A percentile compares a stretch with the other conserved stretches of the same genome.
These are phyloP conservation scores for Sitta europaea DNA, from an alignment of 2,113 vertebrate species.

Conservation along the genomic window DNA sequence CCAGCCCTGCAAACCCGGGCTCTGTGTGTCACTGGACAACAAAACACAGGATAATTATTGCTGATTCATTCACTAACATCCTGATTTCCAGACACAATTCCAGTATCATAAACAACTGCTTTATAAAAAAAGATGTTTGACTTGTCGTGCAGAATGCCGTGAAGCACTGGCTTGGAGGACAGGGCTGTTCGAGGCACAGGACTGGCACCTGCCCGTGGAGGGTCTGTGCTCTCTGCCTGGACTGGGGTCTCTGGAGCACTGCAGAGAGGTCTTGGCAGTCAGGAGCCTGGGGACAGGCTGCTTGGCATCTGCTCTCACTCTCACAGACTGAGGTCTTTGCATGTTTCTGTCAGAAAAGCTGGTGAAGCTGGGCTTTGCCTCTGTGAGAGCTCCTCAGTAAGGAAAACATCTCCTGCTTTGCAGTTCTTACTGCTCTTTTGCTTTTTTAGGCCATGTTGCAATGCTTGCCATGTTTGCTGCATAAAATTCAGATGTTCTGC, in stretches of 20 bases:
- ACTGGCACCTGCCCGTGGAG: neutral
- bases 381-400: neutral
- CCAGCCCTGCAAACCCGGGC: neutral
- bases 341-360: neutral
- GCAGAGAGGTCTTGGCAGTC: neutral
- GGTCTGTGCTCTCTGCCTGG: neutral
- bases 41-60: neutral
- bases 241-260: too few species aligned
- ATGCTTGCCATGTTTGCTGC: neutral
- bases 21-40: accelerated
- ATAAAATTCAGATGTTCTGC: neutral
- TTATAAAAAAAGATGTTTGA: neutral
- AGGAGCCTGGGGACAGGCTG: neutral
- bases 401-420: neutral
- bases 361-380: neutral
- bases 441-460: neutral
- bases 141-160: neutral
- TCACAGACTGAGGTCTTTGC: neutral
- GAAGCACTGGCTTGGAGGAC: neutral
- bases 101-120: neutral
- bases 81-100: neutral
- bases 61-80: neutral
- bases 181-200: accelerated
- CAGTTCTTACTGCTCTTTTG: neutral
- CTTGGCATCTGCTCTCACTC: neutral